phyloP scores from a whole-genome alignment of 2,113 vertebrate species.

The Xenopus borealis region DNA sequence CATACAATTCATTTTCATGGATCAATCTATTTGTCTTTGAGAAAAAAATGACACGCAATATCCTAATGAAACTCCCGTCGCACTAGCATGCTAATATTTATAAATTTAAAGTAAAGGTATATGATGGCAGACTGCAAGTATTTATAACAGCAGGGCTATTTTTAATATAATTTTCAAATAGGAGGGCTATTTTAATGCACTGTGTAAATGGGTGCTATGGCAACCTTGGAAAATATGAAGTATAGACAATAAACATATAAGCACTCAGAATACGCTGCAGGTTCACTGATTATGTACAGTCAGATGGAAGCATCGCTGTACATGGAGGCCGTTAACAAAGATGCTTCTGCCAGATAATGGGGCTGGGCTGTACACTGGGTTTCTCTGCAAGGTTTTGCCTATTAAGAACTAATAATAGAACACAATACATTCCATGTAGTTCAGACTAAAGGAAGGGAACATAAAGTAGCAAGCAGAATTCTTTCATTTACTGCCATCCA shows the following conservation, averaged over 20 bases:
- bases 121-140: background rate
- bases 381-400: slow-evolving; percentile 8
- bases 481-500: background rate
- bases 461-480: background rate
- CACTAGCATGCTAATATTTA: background rate
- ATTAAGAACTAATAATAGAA: slow-evolving; percentile 26
- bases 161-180: background rate
- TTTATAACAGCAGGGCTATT: background rate
- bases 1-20: background rate
- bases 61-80: background rate
- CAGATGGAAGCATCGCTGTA: background rate
- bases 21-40: background rate
- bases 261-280: background rate
- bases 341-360: background rate
- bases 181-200: too few species aligned
- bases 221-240: slow-evolving; percentile 8
- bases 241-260: too few species aligned
- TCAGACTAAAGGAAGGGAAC: slow-evolving; percentile 1
- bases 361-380: background rate
- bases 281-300: slow-evolving; percentile 5
- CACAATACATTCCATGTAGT: background rate
- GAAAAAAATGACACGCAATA: background rate
- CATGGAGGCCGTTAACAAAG: slow-evolving; percentile 4
- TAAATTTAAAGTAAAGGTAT: background rate
- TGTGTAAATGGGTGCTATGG: background rate